These are phyloP conservation scores for Anseranas semipalmata DNA, from an alignment of 2,113 vertebrate genomes.

Conservation along the genomic window DNA sequence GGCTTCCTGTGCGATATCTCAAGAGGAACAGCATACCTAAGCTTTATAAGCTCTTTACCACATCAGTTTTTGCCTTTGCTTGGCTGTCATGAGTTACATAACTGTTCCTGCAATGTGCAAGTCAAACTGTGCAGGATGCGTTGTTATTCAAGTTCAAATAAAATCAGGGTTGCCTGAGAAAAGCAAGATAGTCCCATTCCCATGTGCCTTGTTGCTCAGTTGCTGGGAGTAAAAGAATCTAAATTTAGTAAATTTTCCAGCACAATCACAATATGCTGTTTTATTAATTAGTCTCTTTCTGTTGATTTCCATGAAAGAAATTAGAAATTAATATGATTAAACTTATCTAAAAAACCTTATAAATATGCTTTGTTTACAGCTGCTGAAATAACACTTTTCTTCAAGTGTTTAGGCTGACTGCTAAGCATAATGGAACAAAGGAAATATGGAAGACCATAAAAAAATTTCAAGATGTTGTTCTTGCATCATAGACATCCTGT, in stretches of 20 bases:
- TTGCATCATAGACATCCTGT: background rate
- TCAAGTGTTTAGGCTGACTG: background rate
- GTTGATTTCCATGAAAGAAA: background rate
- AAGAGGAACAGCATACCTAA: background rate
- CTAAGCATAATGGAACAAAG: background rate
- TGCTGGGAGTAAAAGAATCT: conserved; percentile 9
- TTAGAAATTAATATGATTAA: background rate
- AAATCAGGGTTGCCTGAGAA: conserved; percentile 52
- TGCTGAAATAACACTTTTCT: background rate
- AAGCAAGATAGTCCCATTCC: conserved; percentile 9
- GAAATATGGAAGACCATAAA: background rate
- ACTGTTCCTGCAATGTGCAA: background rate
- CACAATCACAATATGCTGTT: background rate
- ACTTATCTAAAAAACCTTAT: background rate
- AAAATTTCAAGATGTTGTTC: background rate
- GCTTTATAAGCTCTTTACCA: background rate
- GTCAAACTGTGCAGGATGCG: conserved; percentile 4
- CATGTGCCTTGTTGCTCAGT: conserved; percentile 16
- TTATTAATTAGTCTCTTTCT: background rate
- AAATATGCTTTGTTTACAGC: background rate
- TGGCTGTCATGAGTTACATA: background rate
- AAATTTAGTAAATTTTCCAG: conserved; percentile 59
- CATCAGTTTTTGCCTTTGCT: background rate
- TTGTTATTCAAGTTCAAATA: conserved; percentile 57
- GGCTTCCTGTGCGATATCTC: background rate